A percentile compares a stretch with the other conserved stretches of the same genome.
phyloP scores from a whole-genome alignment of 2,113 vertebrate species.

The Eleginops maclovinus region DNA sequence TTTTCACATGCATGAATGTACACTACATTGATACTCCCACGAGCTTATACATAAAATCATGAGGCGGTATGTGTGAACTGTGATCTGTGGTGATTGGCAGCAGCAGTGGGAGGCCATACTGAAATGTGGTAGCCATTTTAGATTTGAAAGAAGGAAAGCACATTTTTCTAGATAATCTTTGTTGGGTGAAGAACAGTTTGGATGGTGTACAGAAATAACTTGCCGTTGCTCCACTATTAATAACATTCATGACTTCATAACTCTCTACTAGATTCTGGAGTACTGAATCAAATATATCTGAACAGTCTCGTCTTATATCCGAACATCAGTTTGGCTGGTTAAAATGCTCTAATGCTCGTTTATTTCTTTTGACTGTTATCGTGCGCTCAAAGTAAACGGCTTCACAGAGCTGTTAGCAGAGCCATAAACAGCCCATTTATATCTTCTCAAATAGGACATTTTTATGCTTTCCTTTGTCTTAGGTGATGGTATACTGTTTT shows the following conservation, averaged over 20 bases:
- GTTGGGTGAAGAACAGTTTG: not conserved
- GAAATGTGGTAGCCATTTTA: slow-evolving; percentile 35
- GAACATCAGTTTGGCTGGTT: not conserved
- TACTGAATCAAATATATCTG: not conserved
- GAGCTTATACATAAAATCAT: slow-evolving; percentile 52
- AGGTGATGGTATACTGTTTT: not conserved
- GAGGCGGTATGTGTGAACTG: slow-evolving; percentile 39
- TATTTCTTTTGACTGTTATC: not conserved
- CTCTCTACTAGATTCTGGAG: not conserved
- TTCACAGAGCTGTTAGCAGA: no score
- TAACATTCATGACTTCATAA: no score
- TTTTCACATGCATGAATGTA: slow-evolving; percentile 50
- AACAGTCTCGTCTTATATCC: not conserved
- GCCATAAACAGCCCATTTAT: not conserved
- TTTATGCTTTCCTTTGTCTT: not conserved
- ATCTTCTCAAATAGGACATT: not conserved
- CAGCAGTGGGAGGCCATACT: slow-evolving; percentile 34
- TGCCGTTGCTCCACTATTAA: not conserved
- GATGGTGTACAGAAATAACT: not conserved
- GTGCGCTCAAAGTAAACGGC: no score
- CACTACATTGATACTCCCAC: slow-evolving; percentile 56
- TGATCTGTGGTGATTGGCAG: slow-evolving; percentile 55
- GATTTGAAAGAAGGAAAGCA: not conserved
- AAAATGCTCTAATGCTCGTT: not conserved
- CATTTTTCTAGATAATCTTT: slow-evolving; percentile 1